A percentile compares a stretch with the other conserved stretches of the same genome.
Conservation (phyloP, 2,113 vertebrate species). For the Corvus cornix region DNA sequence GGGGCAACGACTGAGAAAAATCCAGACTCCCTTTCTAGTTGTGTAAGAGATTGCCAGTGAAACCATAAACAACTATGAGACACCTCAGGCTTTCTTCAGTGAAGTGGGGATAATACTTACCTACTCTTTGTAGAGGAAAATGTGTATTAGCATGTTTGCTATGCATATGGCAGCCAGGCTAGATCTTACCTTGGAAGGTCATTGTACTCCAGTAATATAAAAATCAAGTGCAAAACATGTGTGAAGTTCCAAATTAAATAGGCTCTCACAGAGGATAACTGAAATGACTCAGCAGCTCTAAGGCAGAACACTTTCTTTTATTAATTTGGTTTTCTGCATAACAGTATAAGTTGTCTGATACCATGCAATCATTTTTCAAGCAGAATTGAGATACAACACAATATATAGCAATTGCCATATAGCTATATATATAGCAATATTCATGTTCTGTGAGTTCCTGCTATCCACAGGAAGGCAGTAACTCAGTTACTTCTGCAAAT, state of each 20-base stretch:
- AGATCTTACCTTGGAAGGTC: background rate
- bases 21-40: background rate
- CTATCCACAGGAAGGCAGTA: background rate
- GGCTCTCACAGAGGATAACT: background rate
- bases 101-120: background rate
- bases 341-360: background rate
- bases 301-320: background rate
- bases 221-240: background rate
- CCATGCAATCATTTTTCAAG: background rate
- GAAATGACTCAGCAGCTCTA: background rate
- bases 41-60: background rate
- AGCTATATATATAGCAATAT: background rate
- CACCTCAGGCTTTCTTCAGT: background rate
- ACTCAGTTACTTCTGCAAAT: background rate
- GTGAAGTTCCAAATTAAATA: slow-evolving; percentile 3
- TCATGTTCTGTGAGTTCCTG: background rate
- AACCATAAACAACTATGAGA: background rate
- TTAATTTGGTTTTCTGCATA: background rate
- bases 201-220: background rate
- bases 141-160: background rate
- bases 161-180: background rate
- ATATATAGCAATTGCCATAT: background rate
- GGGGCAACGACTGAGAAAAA: background rate
- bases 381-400: background rate
- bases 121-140: background rate